phyloP scores from a whole-genome alignment of 2,797 vertebrate species.

The Odontamblyopus lacepedii region DNA sequence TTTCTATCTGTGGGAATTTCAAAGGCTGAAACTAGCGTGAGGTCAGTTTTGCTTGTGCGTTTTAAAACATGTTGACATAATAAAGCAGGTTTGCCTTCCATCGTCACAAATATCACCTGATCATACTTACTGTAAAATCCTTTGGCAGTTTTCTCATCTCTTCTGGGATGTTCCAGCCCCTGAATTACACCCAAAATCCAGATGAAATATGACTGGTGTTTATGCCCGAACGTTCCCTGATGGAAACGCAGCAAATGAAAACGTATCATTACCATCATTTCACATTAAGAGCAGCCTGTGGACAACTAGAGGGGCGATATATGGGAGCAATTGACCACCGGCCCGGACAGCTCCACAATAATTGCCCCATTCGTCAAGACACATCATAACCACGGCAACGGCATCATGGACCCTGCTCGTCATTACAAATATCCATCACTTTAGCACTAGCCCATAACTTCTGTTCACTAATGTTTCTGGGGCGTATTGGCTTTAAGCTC shows the following conservation, averaged over 20 bases:
- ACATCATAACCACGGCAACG: background rate
- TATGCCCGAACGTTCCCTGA: background rate
- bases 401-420: constrained; percentile 6
- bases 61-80: constrained; percentile 18
- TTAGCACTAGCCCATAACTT: constrained; percentile 35
- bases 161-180: background rate
- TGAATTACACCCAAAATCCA: background rate
- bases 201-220: background rate
- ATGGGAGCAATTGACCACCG: constrained; percentile 22
- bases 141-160: background rate
- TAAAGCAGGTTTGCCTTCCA: constrained; percentile 29
- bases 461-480: constrained; percentile 39
- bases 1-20: no score
- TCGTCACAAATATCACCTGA: constrained; percentile 38
- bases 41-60: no score
- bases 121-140: constrained; percentile 15
- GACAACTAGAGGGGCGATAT: background rate
- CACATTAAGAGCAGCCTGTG: constrained; percentile 2
- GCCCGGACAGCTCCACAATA: constrained; percentile 22
- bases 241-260: background rate
- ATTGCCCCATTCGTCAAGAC: constrained; percentile 35
- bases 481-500: constrained; percentile 32
- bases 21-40: no score
- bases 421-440: constrained; percentile 36
- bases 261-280: constrained; percentile 27